Conservation (phyloP, 2,113 vertebrate genomes). For the Bufo gargarizans region DNA sequence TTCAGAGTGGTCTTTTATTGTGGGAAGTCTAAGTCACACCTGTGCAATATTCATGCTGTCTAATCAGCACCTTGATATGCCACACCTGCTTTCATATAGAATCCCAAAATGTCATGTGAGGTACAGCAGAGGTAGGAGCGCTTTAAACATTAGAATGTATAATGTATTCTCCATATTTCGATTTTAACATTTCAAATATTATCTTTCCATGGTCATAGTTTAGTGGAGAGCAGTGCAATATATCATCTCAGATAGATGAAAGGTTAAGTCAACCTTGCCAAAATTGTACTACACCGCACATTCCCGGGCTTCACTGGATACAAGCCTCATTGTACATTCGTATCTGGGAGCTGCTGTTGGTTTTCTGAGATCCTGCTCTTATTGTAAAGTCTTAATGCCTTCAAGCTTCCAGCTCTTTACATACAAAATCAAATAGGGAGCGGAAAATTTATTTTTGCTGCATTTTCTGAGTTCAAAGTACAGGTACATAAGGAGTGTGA, state of each 20-base stretch:
- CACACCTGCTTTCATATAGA: neutral
- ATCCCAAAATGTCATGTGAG: neutral
- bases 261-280: constrained; percentile 45
- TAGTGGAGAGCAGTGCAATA: constrained; percentile 1
- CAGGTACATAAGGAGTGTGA: too few species aligned
- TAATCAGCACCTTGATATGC: too few species aligned
- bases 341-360: neutral
- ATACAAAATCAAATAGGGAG: neutral
- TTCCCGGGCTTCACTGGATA: neutral
- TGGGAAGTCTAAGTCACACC: too few species aligned
- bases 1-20: too few species aligned
- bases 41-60: too few species aligned
- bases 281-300: constrained; percentile 6
- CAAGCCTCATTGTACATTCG: neutral
- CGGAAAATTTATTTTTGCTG: neutral
- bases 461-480: neutral
- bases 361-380: neutral
- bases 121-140: neutral
- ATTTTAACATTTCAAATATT: constrained; percentile 24
- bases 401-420: neutral
- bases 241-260: constrained; percentile 23
- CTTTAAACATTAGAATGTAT: constrained; percentile 8
- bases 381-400: constrained; percentile 10
- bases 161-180: neutral
- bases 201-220: constrained; percentile 24